Evolutionary conservation across 2,113 vertebrate species (phyloP), one percentile per base, ranked within the genome.

Genomic region (Xenopus borealis): DNA sequence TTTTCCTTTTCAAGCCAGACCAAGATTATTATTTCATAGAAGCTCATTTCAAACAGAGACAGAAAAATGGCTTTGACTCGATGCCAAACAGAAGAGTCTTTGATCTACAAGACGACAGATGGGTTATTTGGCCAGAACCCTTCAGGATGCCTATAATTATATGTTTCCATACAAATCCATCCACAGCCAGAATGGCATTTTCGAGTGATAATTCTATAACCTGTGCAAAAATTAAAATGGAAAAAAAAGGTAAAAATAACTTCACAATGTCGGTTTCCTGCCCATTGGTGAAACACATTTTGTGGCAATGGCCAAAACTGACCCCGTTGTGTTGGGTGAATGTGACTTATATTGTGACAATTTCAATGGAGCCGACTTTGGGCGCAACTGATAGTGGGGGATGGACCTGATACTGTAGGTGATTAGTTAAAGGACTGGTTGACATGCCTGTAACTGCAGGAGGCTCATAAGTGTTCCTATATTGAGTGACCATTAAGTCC

Each of bases 141-240:
- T 73, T n/a, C 72, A 66, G 62, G 72, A 73, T 57, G 62, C 72
- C 46, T 40, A 57, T 68, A 68, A 75, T 75, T 75, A 75, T 75
- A 40, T 40, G 50, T 52, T 68, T 75, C 33, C 65, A 68, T 17
- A 40, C 53, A 75, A 67, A 67, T 17, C 72, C 55, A 46, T 62
- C 68, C 52, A 58, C 33, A 68, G 45, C 19, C 61, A 57, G 45
- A 50, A 14, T 9, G 10, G 65, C 18, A 4, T 27, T 50, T 40
- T 50, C 23, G 45, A 75, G 16, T 50, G 55, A n/a, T 68, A 62
- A 50, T 64, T 19, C 30, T 33, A 46, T 75, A 67, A 75, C 50
- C 55, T 62, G 17, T 73, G 66, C 71, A 66, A 55, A 27, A 30
- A 67, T 13, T 16, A n/a, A 33, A 19, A 65, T 57, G 4, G 50